These are phyloP conservation scores for Mionectes macconnelli DNA, from an alignment of 2,113 vertebrate genomes.

Conservation along the genomic window DNA sequence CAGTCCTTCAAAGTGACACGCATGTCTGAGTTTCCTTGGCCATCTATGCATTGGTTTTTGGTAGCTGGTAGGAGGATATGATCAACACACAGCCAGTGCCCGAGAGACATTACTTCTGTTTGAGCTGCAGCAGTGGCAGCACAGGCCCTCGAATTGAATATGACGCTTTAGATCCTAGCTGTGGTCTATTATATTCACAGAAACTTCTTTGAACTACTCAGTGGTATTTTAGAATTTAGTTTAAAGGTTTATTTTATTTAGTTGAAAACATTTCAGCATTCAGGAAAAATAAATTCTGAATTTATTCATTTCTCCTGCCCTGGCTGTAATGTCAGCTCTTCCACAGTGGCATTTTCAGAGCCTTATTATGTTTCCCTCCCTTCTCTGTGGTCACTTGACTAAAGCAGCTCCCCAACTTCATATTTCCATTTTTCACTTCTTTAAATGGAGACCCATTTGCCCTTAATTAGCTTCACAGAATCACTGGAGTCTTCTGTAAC, in stretches of 20 bases:
- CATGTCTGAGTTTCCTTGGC: not conserved
- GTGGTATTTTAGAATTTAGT: not conserved
- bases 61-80: not conserved
- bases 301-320: not conserved
- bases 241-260: not conserved
- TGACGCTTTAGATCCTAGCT: not conserved
- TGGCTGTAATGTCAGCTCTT: not conserved
- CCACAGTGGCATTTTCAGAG: not conserved
- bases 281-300: not conserved
- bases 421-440: not conserved
- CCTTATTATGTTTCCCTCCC: not conserved
- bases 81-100: not conserved
- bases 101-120: not conserved
- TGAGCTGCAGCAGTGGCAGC: not conserved
- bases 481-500: not conserved
- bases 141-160: not conserved
- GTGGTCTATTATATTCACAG: not conserved
- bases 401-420: not conserved
- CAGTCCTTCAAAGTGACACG: not conserved
- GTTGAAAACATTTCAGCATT: not conserved
- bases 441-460: not conserved
- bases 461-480: not conserved
- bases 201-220: not conserved
- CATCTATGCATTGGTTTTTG: not conserved
- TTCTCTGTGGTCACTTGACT: not conserved